These are phyloP conservation scores for Chymomyza procnemis DNA, from an alignment of 2,888 invertebrate species.

Conservation along the genomic window DNA sequence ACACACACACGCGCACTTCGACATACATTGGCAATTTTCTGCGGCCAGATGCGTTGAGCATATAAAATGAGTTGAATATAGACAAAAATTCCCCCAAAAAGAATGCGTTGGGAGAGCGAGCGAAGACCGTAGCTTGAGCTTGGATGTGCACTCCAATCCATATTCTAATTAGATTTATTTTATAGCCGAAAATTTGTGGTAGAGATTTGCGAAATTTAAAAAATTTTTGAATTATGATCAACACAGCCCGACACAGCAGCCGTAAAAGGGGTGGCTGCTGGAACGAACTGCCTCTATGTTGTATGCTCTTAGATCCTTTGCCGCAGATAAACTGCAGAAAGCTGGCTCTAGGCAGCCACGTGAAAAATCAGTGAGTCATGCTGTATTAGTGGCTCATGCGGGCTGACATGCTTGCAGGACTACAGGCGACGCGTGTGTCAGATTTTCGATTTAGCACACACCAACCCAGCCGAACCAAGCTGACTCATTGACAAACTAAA, in stretches of 20 bases:
- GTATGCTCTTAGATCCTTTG: slow-evolving; percentile 11
- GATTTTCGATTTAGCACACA: slow-evolving; percentile 72
- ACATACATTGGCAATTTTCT: slow-evolving; percentile 65
- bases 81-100: neutral
- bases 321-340: slow-evolving; percentile 39
- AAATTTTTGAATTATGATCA: slow-evolving; percentile 64
- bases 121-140: slow-evolving; percentile 13
- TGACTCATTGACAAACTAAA: slow-evolving; percentile 55
- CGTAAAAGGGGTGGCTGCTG: slow-evolving; percentile 42
- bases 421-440: slow-evolving; percentile 66
- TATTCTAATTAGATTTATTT: slow-evolving; percentile 69
- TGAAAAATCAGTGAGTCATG: slow-evolving; percentile 61
- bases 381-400: slow-evolving; percentile 46
- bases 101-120: neutral
- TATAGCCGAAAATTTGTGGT: slow-evolving; percentile 52
- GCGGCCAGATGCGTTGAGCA: slow-evolving; percentile 68
- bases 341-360: slow-evolving; percentile 9
- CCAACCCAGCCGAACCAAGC: slow-evolving; percentile 2
- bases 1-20: neutral
- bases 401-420: slow-evolving; percentile 32
- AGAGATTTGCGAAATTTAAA: slow-evolving; percentile 56
- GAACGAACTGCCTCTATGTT: no score
- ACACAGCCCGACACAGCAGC: slow-evolving; percentile 10
- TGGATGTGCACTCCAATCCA: no score
- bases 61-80: slow-evolving; percentile 58